phyloP scores from a whole-genome alignment of 1,140 invertebrate species.

The Theocolax elegans region DNA sequence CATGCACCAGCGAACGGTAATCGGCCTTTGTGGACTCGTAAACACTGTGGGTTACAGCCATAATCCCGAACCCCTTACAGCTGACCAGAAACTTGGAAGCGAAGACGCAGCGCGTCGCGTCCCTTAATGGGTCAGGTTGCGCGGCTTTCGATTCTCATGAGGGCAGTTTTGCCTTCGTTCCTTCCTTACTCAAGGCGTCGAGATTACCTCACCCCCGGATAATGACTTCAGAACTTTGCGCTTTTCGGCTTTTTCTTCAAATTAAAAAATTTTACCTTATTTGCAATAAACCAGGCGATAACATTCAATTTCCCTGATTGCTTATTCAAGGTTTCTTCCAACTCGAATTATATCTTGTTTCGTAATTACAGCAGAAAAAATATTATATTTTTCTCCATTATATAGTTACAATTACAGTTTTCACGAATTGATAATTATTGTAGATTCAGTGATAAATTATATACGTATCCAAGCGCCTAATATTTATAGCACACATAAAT shows the following conservation, averaged over 20 bases:
- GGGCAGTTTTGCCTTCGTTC: conserved; percentile 43
- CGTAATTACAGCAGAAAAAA: too few species aligned
- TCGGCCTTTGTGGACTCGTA: conserved; percentile 58
- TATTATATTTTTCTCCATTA: too few species aligned
- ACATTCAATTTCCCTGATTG: conserved; percentile 1
- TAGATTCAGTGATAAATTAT: too few species aligned
- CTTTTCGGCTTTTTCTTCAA: background rate
- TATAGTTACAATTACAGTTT: too few species aligned
- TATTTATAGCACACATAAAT: too few species aligned
- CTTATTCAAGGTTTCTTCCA: background rate
- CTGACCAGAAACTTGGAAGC: conserved; percentile 51
- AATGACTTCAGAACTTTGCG: too few species aligned
- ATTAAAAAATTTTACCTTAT: conserved; percentile 7
- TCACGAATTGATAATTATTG: too few species aligned
- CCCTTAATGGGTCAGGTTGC: conserved; percentile 56
- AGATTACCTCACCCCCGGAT: background rate
- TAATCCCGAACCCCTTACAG: conserved; percentile 49
- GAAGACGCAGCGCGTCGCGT: conserved; percentile 35
- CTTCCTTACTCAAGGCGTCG: background rate
- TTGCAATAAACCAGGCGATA: background rate
- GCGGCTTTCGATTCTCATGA: conserved; percentile 47
- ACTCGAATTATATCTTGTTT: too few species aligned
- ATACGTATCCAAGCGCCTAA: too few species aligned
- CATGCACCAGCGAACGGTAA: conserved; percentile 48
- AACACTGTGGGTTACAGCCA: conserved; percentile 51